phyloP scores from a whole-genome alignment of 2,113 vertebrate species.

The Aix galericulata region DNA sequence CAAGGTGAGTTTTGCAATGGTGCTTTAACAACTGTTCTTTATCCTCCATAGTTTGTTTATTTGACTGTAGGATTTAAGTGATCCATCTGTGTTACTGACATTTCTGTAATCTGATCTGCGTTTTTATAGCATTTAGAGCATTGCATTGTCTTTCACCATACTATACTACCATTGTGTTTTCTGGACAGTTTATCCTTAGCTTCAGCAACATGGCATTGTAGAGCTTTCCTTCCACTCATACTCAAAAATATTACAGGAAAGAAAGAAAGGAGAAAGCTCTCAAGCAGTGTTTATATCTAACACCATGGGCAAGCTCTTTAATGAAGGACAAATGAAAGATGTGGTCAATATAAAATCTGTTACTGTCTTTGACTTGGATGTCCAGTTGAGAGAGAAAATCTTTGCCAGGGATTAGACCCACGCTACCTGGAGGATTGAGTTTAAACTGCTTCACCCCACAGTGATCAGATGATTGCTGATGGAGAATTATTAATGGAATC shows the following conservation, averaged over 20 bases:
- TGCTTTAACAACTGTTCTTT: neutral
- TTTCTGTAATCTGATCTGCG: neutral
- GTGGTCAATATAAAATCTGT: neutral
- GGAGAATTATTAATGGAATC: neutral
- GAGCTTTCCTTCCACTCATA: neutral
- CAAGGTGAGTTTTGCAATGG: neutral
- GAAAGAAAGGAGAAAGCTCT: neutral
- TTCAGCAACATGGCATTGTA: neutral
- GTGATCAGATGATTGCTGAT: neutral
- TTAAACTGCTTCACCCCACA: neutral
- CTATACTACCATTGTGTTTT: neutral
- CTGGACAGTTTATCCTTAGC: neutral
- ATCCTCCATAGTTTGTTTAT: neutral
- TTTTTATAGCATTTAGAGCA: neutral
- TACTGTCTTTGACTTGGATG: neutral
- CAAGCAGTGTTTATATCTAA: neutral
- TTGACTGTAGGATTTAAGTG: neutral
- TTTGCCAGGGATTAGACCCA: neutral
- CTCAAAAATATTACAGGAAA: neutral
- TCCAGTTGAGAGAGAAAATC: neutral
- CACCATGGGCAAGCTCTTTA: neutral
- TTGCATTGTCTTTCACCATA: neutral
- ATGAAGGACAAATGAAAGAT: neutral
- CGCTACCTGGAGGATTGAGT: neutral
- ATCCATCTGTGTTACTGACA: neutral